Conservation (phyloP, 2,113 vertebrate genomes). For the Myiagra hebetior region DNA sequence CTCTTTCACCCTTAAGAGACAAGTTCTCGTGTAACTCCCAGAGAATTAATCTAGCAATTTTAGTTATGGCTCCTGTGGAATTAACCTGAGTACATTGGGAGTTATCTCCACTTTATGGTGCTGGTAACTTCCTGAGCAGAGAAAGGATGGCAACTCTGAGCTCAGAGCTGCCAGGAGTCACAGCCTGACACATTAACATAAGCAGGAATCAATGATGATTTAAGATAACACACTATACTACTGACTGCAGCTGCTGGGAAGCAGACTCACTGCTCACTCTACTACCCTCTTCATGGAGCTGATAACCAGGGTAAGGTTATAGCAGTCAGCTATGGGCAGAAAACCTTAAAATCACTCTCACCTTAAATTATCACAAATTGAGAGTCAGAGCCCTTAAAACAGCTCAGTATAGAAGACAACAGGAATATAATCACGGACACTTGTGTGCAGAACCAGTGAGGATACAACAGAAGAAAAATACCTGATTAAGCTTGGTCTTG, state of each 20-base stretch:
- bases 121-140: background rate
- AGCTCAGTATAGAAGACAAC: background rate
- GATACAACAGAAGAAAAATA: background rate
- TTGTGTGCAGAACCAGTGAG: background rate
- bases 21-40: background rate
- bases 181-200: background rate
- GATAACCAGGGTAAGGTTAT: background rate
- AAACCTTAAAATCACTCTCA: background rate
- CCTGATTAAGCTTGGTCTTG: background rate
- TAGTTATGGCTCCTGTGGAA: background rate
- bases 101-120: background rate
- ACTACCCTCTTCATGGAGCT: background rate
- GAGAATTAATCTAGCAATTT: background rate
- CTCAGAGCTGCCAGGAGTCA: background rate
- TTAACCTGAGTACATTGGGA: background rate
- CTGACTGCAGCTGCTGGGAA: background rate
- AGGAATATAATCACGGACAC: background rate
- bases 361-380: background rate
- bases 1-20: background rate
- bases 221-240: background rate
- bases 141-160: background rate
- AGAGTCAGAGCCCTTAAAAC: background rate
- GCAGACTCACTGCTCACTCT: background rate
- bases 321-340: background rate
- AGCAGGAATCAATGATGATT: constrained; percentile 47